Evolutionary conservation across 2,888 invertebrate genomes (phyloP), one percentile per base, ranked within the genome.

Genomic region (Cheiracanthium punctorium): DNA sequence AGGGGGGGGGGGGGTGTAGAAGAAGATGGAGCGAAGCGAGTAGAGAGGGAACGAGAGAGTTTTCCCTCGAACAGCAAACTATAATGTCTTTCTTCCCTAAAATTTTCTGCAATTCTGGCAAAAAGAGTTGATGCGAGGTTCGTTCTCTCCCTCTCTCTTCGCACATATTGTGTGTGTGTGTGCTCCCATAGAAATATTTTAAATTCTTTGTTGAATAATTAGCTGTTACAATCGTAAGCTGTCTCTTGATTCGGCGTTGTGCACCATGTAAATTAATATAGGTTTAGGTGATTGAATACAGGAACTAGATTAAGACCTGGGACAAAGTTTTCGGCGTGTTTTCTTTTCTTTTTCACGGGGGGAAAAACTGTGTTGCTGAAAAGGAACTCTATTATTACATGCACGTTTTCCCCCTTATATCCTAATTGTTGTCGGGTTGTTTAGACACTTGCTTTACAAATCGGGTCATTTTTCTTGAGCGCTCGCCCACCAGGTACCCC

Each of bases 141-240:
- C 10, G 37, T 10, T 4, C 37, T 37, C 37, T 7, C 37, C 4
- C 37, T 7, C 10, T n/a, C n/a, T n/a, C n/a, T n/a, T 48, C 48
- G 2, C 48, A 48, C 48, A 48, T 48, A 17, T 10, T 48, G 17
- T 17, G 17, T 37, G 12, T 48, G 48, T 10, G 17, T 2, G 4
- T 8, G 5, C 58, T 24, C 58, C 24, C 58, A 58, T 58, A 58
- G 58, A 58, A 58, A 58, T 58, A 24, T 58, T 58, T 58, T 24
- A 58, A 58, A 58, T 58, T 58, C 58, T 58, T 58, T 58, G 58
- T 58, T 58, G 58, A 58, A 58, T 58, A 58, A 58, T 58, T 58
- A 58, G 58, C 24, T 58, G 58, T 58, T 58, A 58, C 58, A 58
- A 24, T 58, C 58, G 58, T 58, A 37, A 58, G 58, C 58, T 58